Conservation (phyloP, 2,888 invertebrate species). For the Epirrita christyi region DNA sequence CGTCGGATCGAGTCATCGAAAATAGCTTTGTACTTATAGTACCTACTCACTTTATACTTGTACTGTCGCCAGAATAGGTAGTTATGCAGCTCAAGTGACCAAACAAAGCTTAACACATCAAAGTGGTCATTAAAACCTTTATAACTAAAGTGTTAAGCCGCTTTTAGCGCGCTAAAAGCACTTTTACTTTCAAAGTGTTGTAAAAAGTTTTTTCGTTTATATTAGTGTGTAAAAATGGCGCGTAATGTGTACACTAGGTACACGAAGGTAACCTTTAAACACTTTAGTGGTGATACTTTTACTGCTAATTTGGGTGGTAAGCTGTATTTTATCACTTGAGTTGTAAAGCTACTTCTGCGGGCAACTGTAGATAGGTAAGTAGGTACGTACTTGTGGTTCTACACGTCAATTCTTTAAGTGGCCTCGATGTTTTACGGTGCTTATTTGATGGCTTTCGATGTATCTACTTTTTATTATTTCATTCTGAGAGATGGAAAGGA, state of each 20-base stretch:
- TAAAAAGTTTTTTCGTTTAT: no score
- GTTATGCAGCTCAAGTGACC: neutral
- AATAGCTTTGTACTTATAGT: slow-evolving; percentile 4
- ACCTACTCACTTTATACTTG: slow-evolving; percentile 1
- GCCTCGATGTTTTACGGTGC: slow-evolving; percentile 26
- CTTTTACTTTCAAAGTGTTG: no score
- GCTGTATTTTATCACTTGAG: neutral
- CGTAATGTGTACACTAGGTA: no score
- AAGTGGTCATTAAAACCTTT: no score
- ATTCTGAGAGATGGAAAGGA: slow-evolving; percentile 10
- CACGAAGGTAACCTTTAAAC: no score
- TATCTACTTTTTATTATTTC: slow-evolving; percentile 20
- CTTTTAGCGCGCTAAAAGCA: no score
- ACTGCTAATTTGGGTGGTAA: no score
- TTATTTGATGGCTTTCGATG: slow-evolving; percentile 19
- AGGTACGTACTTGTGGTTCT: no score
- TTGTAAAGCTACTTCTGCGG: slow-evolving; percentile 1
- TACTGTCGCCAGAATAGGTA: neutral
- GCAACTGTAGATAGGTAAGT: neutral
- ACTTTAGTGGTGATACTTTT: no score
- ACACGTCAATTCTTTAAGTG: slow-evolving; percentile 26
- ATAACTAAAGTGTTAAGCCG: no score
- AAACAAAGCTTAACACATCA: no score
- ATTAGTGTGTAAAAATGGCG: no score
- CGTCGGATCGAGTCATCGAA: slow-evolving; percentile 20